Conservation (phyloP, 2,113 vertebrate genomes). For the Natator depressus region DNA sequence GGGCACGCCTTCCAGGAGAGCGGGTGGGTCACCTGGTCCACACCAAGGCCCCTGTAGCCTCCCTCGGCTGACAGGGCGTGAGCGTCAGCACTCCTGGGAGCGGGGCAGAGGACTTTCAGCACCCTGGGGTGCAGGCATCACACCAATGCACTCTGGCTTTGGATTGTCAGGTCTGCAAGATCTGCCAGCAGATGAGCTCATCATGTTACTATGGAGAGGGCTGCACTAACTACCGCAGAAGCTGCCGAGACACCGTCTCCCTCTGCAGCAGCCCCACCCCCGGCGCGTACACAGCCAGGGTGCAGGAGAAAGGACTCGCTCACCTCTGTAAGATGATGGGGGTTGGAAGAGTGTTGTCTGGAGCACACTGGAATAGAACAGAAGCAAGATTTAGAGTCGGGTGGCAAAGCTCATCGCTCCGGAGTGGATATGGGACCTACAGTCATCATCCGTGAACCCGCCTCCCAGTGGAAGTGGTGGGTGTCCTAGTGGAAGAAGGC, state of each 20-base stretch:
- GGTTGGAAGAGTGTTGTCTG: constrained; percentile 86
- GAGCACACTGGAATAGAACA: constrained; percentile 81
- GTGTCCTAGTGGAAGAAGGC: background rate
- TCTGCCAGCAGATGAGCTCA: background rate
- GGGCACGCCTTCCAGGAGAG: background rate
- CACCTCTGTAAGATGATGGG: constrained; percentile 94
- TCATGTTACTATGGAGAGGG: no score
- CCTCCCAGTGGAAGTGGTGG: background rate
- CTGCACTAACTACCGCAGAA: background rate
- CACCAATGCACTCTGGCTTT: background rate
- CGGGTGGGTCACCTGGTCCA: background rate
- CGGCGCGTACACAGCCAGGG: background rate
- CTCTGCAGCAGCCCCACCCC: background rate
- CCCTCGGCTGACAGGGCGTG: background rate
- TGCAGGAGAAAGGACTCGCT: constrained; percentile 20
- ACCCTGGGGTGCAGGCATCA: background rate
- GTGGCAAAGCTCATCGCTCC: background rate
- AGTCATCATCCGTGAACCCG: background rate
- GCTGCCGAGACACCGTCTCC: background rate
- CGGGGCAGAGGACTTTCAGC: background rate
- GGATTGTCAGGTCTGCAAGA: background rate
- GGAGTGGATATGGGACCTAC: background rate
- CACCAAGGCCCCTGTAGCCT: background rate
- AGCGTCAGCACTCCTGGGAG: no score
- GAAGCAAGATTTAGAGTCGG: background rate